Evolutionary conservation across 2,113 vertebrate genomes (phyloP).

Genomic region (Mola mola): DNA sequence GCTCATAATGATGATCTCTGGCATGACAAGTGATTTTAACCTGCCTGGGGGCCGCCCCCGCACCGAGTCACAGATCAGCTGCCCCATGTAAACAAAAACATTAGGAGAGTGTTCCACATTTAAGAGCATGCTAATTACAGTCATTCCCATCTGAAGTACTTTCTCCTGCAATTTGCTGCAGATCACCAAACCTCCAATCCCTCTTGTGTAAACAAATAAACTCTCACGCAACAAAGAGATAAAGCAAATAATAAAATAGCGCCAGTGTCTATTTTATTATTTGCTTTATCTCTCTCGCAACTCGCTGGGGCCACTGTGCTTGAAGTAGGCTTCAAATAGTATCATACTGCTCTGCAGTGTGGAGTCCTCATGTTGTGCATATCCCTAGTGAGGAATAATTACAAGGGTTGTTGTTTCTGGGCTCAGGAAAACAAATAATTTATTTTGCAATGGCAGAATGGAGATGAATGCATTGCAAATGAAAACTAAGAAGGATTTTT

Average conservation of each 20-base stretch:
- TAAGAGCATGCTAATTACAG: constrained; percentile 85
- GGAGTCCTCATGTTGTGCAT: constrained; percentile 53
- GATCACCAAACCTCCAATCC: constrained; percentile 83
- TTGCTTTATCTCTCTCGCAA: too few species aligned
- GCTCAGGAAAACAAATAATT: constrained; percentile 63
- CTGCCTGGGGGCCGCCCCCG: constrained; percentile 79
- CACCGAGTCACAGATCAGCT: constrained; percentile 79
- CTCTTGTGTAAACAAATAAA: constrained; percentile 84
- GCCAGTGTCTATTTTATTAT: too few species aligned
- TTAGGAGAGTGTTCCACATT: constrained; percentile 79
- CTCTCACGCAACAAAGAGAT: constrained; percentile 81
- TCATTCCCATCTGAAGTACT: constrained; percentile 85
- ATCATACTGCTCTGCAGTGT: constrained; percentile 72
- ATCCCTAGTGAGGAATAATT: constrained; percentile 68
- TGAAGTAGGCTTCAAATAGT: constrained; percentile 82
- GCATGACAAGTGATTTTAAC: constrained; percentile 86
- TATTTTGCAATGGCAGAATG: constrained; percentile 44
- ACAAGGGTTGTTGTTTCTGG: constrained; percentile 64
- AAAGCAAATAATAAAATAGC: constrained; percentile 77
- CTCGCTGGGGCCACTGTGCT: constrained; percentile 73
- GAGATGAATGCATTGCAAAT: constrained; percentile 20
- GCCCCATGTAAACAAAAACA: constrained; percentile 83
- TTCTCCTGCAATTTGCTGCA: constrained; percentile 83
- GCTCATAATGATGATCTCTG: constrained; percentile 85
- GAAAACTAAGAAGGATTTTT: neutral